Percentiles rank a stretch among this genome's conserved stretches.
Evolutionary conservation across 2,888 invertebrate species (phyloP).

Genomic region (Sabatieria punctata): DNA sequence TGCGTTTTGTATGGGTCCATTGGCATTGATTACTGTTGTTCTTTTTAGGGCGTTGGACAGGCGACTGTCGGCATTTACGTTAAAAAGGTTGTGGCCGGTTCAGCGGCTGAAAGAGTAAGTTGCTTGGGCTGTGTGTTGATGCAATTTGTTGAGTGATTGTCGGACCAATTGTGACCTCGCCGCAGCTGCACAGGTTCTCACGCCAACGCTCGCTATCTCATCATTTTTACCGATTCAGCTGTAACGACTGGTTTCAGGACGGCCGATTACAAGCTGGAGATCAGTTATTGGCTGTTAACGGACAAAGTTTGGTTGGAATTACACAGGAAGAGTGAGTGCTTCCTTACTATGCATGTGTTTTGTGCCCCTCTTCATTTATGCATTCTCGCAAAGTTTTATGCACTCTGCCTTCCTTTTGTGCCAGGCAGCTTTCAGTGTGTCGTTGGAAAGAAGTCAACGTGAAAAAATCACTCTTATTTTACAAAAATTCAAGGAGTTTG

Average conservation of each 20-base stretch:
- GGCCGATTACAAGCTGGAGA: slow-evolving; percentile 89
- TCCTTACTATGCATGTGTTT: neutral
- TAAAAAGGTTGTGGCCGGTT: slow-evolving; percentile 81
- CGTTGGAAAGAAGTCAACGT: too few relatives aligned
- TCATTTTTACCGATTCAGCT: too few relatives aligned
- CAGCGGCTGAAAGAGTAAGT: slow-evolving; percentile 39
- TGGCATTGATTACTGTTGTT: too few relatives aligned
- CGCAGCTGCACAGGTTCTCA: too few relatives aligned
- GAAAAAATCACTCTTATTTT: too few relatives aligned
- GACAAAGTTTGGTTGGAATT: slow-evolving; percentile 69
- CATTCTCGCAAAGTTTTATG: too few relatives aligned
- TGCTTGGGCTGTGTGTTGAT: neutral
- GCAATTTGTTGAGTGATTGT: neutral
- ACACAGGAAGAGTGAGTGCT: slow-evolving; percentile 47
- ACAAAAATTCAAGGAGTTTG: too few relatives aligned
- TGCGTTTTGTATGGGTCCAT: too few relatives aligned
- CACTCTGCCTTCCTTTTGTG: too few relatives aligned
- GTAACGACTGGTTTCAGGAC: slow-evolving; percentile 55
- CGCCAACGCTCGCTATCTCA: too few relatives aligned
- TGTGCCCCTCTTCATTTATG: neutral
- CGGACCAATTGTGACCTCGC: too few relatives aligned
- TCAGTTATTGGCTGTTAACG: slow-evolving; percentile 87
- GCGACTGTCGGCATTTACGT: slow-evolving; percentile 87
- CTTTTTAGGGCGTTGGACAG: slow-evolving; percentile 52
- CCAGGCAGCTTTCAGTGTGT: too few relatives aligned